These are phyloP conservation scores for Ifrita kowaldi DNA, from an alignment of 2,113 vertebrate genomes.

Conservation along the genomic window DNA sequence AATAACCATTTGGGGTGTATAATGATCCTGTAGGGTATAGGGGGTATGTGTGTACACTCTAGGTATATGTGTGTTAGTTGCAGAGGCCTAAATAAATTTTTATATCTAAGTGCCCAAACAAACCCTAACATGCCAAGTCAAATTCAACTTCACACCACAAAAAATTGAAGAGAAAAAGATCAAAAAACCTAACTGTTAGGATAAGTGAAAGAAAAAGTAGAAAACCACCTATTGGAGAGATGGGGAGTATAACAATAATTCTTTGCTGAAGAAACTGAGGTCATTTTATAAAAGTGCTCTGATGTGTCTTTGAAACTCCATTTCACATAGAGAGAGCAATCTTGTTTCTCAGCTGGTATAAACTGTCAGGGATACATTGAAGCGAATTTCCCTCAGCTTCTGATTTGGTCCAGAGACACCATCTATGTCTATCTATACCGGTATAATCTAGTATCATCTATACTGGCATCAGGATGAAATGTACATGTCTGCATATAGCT, in stretches of 20 bases:
- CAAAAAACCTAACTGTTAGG: not conserved
- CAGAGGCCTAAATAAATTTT: not conserved
- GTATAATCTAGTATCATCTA: not conserved
- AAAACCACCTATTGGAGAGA: not conserved
- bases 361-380: not conserved
- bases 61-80: not conserved
- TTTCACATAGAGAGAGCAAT: constrained; percentile 17
- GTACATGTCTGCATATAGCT: not conserved
- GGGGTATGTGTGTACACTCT: not conserved
- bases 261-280: constrained; percentile 35
- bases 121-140: not conserved
- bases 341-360: constrained; percentile 36
- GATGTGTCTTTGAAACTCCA: constrained; percentile 16
- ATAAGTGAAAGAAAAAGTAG: constrained; percentile 23
- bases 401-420: not conserved
- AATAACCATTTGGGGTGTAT: not conserved
- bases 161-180: constrained; percentile 3
- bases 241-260: not conserved
- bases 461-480: not conserved
- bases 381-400: constrained; percentile 28
- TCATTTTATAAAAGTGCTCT: not conserved
- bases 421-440: not conserved
- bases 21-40: not conserved
- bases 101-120: not conserved
- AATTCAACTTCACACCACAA: constrained; percentile 11